Conservation (phyloP, 2,888 invertebrate genomes). For the Aphelenchoides bicaudatus region DNA sequence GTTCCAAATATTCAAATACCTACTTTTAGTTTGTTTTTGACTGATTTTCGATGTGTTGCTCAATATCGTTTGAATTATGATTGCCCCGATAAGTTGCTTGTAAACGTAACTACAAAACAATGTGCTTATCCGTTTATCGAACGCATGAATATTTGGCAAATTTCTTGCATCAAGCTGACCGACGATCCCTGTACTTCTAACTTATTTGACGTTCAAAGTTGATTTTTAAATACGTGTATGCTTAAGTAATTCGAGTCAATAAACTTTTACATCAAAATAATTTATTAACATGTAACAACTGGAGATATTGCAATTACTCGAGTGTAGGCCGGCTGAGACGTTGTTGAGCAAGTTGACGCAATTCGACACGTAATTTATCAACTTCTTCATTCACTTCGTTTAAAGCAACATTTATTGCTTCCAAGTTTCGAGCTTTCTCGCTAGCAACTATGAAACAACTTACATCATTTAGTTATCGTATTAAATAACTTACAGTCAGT, state of each 20-base stretch:
- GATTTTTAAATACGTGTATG: neutral
- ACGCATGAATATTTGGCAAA: slow-evolving; percentile 5
- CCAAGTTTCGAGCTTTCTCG: slow-evolving; percentile 3
- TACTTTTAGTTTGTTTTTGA: slow-evolving; percentile 12
- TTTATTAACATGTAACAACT: neutral
- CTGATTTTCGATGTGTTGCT: slow-evolving; percentile 4
- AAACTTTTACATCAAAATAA: neutral
- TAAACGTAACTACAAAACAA: neutral
- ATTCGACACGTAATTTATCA: slow-evolving; percentile 3
- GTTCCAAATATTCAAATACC: neutral
- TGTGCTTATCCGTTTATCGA: slow-evolving; percentile 4
- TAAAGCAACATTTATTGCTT: neutral
- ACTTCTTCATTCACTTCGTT: slow-evolving; percentile 5
- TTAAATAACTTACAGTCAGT: slow-evolving; percentile 17
- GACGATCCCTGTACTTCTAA: neutral
- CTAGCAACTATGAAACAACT: neutral
- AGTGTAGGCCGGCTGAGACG: neutral
- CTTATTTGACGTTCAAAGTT: slow-evolving; percentile 10
- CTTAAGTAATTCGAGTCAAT: neutral
- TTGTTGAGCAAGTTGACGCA: slow-evolving; percentile 11
- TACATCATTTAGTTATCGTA: too few relatives aligned
- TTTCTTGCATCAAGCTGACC: slow-evolving; percentile 7
- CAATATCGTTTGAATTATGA: neutral
- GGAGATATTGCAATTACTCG: neutral
- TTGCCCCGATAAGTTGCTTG: neutral